A percentile compares a stretch with the other conserved stretches of the same genome.
Conservation (phyloP, 2,113 vertebrate species). For the Clarias gariepinus region DNA sequence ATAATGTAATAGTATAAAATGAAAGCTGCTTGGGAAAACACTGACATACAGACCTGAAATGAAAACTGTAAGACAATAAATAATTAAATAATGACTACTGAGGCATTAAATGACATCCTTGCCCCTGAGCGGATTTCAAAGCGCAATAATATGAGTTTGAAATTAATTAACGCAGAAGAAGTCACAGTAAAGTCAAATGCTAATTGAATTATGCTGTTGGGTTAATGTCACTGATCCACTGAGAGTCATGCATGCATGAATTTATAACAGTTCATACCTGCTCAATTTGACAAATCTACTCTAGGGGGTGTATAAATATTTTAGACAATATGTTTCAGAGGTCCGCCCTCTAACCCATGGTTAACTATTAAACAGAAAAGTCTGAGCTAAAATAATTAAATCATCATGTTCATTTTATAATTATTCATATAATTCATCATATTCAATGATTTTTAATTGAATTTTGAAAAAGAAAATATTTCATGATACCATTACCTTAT, state of each 20-base stretch:
- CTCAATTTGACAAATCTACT: slow-evolving; percentile 38
- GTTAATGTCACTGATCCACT: slow-evolving; percentile 35
- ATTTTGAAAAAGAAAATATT: neutral
- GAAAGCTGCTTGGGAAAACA: neutral
- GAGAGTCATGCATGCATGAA: slow-evolving; percentile 38
- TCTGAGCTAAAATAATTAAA: neutral
- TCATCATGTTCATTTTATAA: no score
- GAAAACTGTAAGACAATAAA: neutral
- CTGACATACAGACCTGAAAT: neutral
- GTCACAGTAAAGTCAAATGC: slow-evolving; percentile 35
- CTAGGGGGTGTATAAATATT: slow-evolving; percentile 16
- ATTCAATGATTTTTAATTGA: neutral
- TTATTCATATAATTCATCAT: neutral
- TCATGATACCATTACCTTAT: neutral
- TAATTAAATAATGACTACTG: slow-evolving; percentile 14
- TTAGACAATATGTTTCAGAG: neutral
- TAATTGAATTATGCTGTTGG: slow-evolving; percentile 38
- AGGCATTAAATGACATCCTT: slow-evolving; percentile 12
- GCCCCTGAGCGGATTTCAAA: slow-evolving; percentile 22
- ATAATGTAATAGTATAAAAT: neutral
- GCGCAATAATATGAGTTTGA: slow-evolving; percentile 26
- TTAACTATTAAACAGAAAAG: slow-evolving; percentile 5
- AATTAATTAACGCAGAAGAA: slow-evolving; percentile 31
- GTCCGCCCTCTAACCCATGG: slow-evolving; percentile 3
- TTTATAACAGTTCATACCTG: slow-evolving; percentile 25